Evolutionary conservation across 1,140 invertebrate species (phyloP), one percentile per base, ranked within the genome.

Genomic region (Orussus abietinus): DNA sequence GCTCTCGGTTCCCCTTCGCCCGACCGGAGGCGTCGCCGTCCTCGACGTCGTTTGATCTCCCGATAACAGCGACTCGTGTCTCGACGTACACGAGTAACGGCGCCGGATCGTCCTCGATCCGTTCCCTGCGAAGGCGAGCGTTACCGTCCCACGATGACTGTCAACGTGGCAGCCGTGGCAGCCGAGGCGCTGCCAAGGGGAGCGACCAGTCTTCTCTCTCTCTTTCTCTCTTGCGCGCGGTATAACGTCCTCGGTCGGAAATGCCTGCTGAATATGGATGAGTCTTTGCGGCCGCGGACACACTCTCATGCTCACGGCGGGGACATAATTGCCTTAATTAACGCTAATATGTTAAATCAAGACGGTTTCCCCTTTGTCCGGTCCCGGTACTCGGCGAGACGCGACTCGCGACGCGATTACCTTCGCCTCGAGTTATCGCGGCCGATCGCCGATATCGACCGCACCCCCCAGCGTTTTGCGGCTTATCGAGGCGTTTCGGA

Each of bases 281-380:
- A 71, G 57, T 58, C 58, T 51, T 45, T 45, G 50, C 47, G 43
- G 30, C 32, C 50, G 55, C 64, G 62, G 63, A 68, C 67, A 68
- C 63, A 69, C 62, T 69, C 66, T 64, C 64, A 68, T 71, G 65
- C 65, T 71, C 64, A 69, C 65, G 52, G 42, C 53, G 64, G 67
- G 59, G 66, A 70, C 67, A 70, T 70, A 70, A 70, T 70, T 69
- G 65, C 67, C 64, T 69, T 71, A 69, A 71, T 71, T 71, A 71
- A 71, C 60, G 67, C 67, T 71, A 71, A 71, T 69, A 69, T 69
- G 67, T 69, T 69, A 71, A 71, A 65, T 68, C 66, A 64, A 60
- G 65, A 62, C 59, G 65, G 57, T 64, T 62, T 59, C 56, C n/a
- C n/a, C 57, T 64, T 59, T 59, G 57, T 63, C 57, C 59, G 22